Evolutionary conservation across 2,888 invertebrate species (phyloP), one percentile per base, ranked within the genome.

Genomic region (Odontocolon sp.): DNA sequence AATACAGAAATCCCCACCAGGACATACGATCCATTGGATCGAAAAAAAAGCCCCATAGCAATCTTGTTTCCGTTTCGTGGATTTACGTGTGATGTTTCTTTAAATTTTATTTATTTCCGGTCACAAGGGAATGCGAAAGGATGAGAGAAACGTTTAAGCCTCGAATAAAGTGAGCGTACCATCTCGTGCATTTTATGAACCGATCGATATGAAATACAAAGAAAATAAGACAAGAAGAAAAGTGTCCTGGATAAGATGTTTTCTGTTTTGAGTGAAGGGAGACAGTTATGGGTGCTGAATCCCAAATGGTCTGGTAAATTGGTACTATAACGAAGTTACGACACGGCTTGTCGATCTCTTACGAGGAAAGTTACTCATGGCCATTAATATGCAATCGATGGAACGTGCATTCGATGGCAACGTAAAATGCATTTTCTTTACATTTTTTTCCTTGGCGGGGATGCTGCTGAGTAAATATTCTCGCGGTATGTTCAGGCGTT

Each of bases 81-180:
- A 31, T 16, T 54, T 16, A 8, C 33, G 2, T 16, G n/a, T 26
- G 4, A 31, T 18, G 54, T 8, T n/a, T 28, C 14, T 31, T 33
- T 28, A 16, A 54, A 28, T 54, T 54, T 16, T 5, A 54, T 54
- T 54, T 54, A 54, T 31, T 54, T 33, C 31, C 33, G 54, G 14
- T 2, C 18, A 14, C 14, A 5, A n/a, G n/a, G n/a, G n/a, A n/a
- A n/a, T n/a, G n/a, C n/a, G n/a, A n/a, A n/a, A n/a, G n/a, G n/a
- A n/a, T n/a, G n/a, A n/a, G n/a, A n/a, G n/a, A n/a, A 42, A 42
- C 42, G 42, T 18, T 42, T 42, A 16, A 42, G 47, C 45, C 23
- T 23, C 23, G n/a, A n/a, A n/a, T n/a, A 8, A 1, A 4, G 9
- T 2, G 6, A 21, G 23, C 11, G 2, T n/a, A 47, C 47, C 11